Conservation (phyloP, 2,888 invertebrate species). For the Folsomia manolachei region DNA sequence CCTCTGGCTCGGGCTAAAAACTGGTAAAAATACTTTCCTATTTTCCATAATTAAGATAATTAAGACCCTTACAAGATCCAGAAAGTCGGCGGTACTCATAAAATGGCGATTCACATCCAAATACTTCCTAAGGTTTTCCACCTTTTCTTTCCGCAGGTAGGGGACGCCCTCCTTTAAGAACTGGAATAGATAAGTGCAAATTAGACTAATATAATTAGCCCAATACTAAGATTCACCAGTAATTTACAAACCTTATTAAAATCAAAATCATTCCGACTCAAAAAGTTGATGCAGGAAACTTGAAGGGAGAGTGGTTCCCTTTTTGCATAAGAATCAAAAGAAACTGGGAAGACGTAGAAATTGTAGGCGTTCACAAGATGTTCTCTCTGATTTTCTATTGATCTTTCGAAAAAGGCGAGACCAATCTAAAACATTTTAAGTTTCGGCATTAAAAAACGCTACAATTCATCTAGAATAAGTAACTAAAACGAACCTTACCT, state of each 20-base stretch:
- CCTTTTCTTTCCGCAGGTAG: constrained; percentile 59
- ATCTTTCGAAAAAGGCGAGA: constrained; percentile 64
- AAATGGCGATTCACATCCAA: constrained; percentile 33
- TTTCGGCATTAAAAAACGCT: not conserved
- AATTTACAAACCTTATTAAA: constrained; percentile 67
- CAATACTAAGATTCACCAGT: no score
- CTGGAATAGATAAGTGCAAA: constrained; percentile 55
- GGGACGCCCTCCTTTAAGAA: constrained; percentile 67
- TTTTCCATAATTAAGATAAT: no score
- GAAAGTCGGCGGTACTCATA: constrained; percentile 30
- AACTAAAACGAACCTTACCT: constrained; percentile 21
- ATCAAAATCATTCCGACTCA: constrained; percentile 54
- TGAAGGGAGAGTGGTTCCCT: constrained; percentile 63
- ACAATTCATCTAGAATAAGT: not conserved
- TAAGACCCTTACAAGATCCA: constrained; percentile 23
- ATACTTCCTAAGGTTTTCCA: constrained; percentile 27
- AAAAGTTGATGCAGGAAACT: constrained; percentile 59
- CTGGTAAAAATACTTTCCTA: no score
- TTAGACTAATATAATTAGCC: no score
- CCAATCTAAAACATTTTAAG: constrained; percentile 66
- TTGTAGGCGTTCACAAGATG: constrained; percentile 65
- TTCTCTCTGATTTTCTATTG: constrained; percentile 58
- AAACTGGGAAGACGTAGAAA: constrained; percentile 67
- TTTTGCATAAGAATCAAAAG: constrained; percentile 63
- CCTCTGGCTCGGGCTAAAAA: no score